Base-by-base conservation (phyloP, 2,888 invertebrate genomes). In the Julus scanicus region DNA sequence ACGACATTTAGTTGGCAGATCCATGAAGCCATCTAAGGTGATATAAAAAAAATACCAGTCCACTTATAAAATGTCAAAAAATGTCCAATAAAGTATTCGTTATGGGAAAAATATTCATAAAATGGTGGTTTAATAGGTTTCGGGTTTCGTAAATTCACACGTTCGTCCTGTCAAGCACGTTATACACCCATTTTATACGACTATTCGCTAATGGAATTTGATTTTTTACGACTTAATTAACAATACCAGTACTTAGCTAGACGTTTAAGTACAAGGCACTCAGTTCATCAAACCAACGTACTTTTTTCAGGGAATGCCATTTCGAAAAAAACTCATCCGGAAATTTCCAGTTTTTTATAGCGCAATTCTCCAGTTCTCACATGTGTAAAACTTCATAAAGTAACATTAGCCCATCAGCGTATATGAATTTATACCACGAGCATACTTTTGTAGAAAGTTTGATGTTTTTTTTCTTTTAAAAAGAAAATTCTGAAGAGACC, bases 221-320 rank as follows among this genome's bases (percentile, higher is more conserved):
- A 71, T 71, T 29, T 71, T 71, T 71, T 71, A 71, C 71, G 71
- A 71, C 71, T 71, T 71, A 71, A 71, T 71, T 71, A 71, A 71
- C 71, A 71, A 71, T 71, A 71, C 71, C 71, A 71, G 71, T 71
- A 71, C 71, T 71, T 20, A 71, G 71, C 71, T 29, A 71, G 71
- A 9, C n/a, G n/a, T 29, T 71, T 71, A 11, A 71, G 71, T 8
- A 71, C 8, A 29, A 71, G 71, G 71, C 71, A 71, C 71, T 71
- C 71, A 2, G 57, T 17, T 71, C 71, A 71, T 71, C 20, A 71
- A 11, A 2, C 71, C 71, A 29, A 71, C 20, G 71, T 29, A 29
- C n/a, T n/a, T 71, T 71, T 53, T 71, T 71, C 15, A 71, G 9
- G 71, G 29, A 71, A 71, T 71, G 71, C 71, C 8, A 71, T 29